Conservation (phyloP, 2,797 vertebrate genomes). For the Lagorchestes hirsutus region DNA sequence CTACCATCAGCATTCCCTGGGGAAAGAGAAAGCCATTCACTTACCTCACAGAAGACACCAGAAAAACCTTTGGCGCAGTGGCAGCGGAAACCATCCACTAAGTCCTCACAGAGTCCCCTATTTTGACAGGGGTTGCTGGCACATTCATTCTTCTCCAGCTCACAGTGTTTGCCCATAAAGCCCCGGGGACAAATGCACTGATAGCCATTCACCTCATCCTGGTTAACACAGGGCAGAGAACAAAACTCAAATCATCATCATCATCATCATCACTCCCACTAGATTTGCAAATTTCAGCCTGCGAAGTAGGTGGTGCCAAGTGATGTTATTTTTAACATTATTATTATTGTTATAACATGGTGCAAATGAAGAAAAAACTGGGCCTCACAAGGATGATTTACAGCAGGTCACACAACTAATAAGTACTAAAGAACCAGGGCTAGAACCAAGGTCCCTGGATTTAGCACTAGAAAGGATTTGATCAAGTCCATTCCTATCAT, state of each 20-base stretch:
- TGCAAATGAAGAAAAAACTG: neutral
- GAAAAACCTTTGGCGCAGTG: constrained; percentile 90
- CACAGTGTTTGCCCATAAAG: constrained; percentile 93
- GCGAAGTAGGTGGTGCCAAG: neutral
- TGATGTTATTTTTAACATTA: neutral
- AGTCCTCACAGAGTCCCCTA: constrained; percentile 88
- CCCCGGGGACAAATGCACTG: constrained; percentile 91
- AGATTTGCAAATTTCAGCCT: neutral
- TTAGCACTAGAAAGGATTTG: neutral
- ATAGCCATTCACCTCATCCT: constrained; percentile 90
- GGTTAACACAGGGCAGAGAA: fast-evolving
- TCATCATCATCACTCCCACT: neutral
- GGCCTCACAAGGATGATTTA: neutral
- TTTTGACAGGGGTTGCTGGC: constrained; percentile 91
- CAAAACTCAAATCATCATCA: neutral
- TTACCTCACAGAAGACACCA: constrained; percentile 93
- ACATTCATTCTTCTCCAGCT: constrained; percentile 89
- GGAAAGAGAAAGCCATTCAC: constrained; percentile 15
- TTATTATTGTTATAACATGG: neutral
- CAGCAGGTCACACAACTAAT: neutral
- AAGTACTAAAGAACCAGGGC: neutral
- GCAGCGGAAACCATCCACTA: constrained; percentile 89
- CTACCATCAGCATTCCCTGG: too few relatives aligned
- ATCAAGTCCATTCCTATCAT: neutral
- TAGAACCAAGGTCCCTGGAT: neutral